Conservation (phyloP, 2,113 vertebrate genomes). For the Dendropsophus ebraccatus region DNA sequence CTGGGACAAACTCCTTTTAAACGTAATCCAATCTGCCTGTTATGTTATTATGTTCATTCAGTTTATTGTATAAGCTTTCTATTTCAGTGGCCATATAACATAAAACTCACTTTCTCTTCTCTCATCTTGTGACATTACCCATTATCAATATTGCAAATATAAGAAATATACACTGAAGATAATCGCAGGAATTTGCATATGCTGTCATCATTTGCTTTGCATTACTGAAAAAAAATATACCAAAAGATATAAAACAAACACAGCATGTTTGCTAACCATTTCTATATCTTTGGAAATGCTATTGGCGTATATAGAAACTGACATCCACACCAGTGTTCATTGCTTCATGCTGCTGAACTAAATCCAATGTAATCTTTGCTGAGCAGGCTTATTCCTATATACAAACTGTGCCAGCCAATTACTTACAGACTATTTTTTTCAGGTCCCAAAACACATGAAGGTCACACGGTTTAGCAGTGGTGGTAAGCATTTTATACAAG, state of each 20-base stretch:
- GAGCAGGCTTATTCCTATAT: constrained; percentile 64
- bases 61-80: not conserved
- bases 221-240: not conserved
- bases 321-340: constrained; percentile 28
- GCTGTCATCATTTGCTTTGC: not conserved
- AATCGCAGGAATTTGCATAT: not conserved
- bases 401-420: constrained; percentile 67
- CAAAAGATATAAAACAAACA: not conserved
- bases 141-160: not conserved
- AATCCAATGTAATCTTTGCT: constrained; percentile 65
- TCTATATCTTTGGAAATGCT: constrained; percentile 3
- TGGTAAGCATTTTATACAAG: constrained; percentile 62
- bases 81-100: not conserved
- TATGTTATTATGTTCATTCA: too few species aligned
- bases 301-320: not conserved
- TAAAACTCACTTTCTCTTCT: not conserved
- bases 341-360: constrained; percentile 62
- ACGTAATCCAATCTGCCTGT: too few species aligned
- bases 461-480: constrained; percentile 63
- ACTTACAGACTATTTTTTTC: constrained; percentile 66
- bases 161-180: too few species aligned
- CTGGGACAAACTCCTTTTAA: too few species aligned
- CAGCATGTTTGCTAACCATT: not conserved
- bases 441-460: constrained; percentile 67
- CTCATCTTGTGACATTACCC: not conserved